phyloP scores from a whole-genome alignment of 30 jellyfish, hydroid and myxozoan genomes.

The Morbakka virulenta region DNA sequence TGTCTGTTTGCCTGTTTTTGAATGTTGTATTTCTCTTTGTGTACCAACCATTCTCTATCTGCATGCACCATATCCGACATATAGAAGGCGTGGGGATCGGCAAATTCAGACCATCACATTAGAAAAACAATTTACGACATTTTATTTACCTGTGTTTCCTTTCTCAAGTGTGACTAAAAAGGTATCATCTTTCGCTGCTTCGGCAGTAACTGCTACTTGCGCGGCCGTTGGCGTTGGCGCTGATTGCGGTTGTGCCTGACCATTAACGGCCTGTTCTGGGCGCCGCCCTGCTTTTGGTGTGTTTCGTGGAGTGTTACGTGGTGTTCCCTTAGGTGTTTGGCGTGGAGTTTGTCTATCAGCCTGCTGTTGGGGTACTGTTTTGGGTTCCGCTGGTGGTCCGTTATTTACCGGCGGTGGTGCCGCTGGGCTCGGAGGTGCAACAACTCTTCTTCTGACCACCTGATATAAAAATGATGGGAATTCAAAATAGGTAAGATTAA shows the following conservation, averaged over 20 bases:
- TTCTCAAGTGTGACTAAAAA: conserved; percentile 31
- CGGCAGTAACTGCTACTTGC: conserved; percentile 1
- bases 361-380: conserved; percentile 55
- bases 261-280: background rate
- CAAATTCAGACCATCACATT: background rate
- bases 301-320: background rate
- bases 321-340: background rate
- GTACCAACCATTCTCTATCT: too few species aligned
- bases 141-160: conserved; percentile 50
- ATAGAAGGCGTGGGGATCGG: too few species aligned
- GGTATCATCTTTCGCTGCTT: conserved; percentile 23
- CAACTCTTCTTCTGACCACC: conserved; percentile 38
- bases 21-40: too few species aligned
- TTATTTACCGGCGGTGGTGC: background rate
- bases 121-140: background rate
- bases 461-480: background rate
- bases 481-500: background rate
- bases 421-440: conserved; percentile 41
- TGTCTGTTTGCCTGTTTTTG: too few species aligned
- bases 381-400: conserved; percentile 5
- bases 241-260: background rate
- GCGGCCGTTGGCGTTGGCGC: too few species aligned
- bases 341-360: background rate
- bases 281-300: background rate
- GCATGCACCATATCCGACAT: too few species aligned